phyloP scores from a whole-genome alignment of 2,888 invertebrate genomes.

The Pharmacophagus antenor region DNA sequence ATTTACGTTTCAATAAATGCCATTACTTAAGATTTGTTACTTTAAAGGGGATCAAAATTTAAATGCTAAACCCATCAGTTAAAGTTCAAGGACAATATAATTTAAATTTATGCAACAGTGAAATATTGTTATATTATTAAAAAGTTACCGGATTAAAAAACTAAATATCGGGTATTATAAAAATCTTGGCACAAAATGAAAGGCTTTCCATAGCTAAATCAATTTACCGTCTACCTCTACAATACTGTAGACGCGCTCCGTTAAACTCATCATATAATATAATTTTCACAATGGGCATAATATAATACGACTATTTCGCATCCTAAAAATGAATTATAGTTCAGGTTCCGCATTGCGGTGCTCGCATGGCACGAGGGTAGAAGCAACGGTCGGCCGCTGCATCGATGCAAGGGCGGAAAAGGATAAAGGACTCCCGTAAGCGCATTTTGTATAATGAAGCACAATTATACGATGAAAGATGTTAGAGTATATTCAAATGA shows the following conservation, averaged over 20 bases:
- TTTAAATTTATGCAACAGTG: too few relatives aligned
- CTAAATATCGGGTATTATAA: not conserved
- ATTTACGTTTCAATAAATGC: too few relatives aligned
- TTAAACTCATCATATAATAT: slow-evolving; percentile 63
- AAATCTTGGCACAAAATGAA: not conserved
- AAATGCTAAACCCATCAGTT: not conserved
- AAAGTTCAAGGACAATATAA: not conserved
- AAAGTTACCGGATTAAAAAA: too few relatives aligned
- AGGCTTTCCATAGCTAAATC: slow-evolving; percentile 13
- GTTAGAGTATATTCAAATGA: not conserved
- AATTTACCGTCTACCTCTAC: slow-evolving; percentile 40
- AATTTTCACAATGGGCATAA: slow-evolving; percentile 63
- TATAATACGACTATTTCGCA: slow-evolving; percentile 64
- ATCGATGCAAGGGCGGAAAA: slow-evolving; percentile 36
- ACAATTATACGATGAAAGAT: slow-evolving; percentile 7
- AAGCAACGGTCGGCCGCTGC: slow-evolving; percentile 35
- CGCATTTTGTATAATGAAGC: slow-evolving; percentile 19
- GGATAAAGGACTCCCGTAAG: slow-evolving; percentile 27
- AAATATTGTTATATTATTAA: too few relatives aligned
- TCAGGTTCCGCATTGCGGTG: slow-evolving; percentile 75
- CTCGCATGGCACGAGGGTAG: slow-evolving; percentile 64
- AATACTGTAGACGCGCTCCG: slow-evolving; percentile 52
- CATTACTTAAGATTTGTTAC: too few relatives aligned
- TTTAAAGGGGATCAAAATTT: too few relatives aligned
- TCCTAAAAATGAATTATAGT: slow-evolving; percentile 75